Conservation (phyloP, 2,888 invertebrate genomes). For the Achlya flavicornis region DNA sequence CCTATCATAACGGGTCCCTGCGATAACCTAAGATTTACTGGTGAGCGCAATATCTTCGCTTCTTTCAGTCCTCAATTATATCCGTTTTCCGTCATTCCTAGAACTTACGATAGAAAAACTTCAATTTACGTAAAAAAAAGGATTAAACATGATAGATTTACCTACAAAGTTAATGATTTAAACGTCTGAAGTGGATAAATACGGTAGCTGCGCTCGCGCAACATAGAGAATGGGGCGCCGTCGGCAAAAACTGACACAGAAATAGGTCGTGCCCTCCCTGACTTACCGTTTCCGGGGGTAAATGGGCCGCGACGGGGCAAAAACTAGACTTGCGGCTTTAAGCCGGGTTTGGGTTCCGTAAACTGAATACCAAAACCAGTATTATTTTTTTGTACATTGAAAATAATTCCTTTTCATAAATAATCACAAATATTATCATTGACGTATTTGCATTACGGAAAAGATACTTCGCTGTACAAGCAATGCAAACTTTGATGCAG, state of each 20-base stretch:
- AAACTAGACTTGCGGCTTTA: conserved; percentile 35
- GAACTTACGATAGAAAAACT: not conserved
- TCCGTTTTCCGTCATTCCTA: not conserved
- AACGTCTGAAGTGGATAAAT: conserved; percentile 1
- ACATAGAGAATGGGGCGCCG: conserved; percentile 37
- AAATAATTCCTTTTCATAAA: not conserved
- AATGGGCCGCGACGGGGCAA: conserved; percentile 60
- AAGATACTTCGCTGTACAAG: too few species aligned
- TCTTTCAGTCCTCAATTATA: too few species aligned
- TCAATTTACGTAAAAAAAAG: not conserved
- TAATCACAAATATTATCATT: not conserved
- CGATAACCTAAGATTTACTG: too few species aligned
- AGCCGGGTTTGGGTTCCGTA: conserved; percentile 4
- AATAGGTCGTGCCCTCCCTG: conserved; percentile 59
- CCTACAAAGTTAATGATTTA: not conserved
- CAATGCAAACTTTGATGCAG: too few species aligned
- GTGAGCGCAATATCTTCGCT: too few species aligned
- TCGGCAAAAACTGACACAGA: conserved; percentile 57
- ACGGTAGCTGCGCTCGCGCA: conserved; percentile 2
- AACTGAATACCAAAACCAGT: not conserved
- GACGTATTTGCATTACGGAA: too few species aligned
- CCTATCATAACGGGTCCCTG: too few species aligned
- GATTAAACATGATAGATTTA: not conserved
- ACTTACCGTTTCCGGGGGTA: conserved; percentile 58
- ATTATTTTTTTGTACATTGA: not conserved